Percentiles rank a stretch among this genome's conserved stretches.
phyloP scores from a whole-genome alignment of 2,113 vertebrate species.

The Abramis brama region DNA sequence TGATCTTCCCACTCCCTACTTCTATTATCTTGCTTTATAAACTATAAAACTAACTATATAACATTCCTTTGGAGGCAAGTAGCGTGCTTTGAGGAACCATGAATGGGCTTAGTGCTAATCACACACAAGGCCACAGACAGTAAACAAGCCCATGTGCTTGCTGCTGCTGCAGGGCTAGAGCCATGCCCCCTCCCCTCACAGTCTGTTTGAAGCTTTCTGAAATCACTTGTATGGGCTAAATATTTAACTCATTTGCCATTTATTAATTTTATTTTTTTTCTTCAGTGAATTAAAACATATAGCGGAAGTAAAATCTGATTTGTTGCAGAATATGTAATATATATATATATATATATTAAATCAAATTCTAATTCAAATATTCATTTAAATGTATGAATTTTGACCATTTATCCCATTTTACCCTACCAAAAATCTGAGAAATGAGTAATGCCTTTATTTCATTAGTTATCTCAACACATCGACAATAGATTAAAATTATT shows the following conservation, averaged over 20 bases:
- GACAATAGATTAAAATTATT: no score
- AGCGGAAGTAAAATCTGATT: not conserved
- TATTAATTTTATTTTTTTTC: not conserved
- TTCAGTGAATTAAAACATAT: not conserved
- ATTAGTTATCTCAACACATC: no score
- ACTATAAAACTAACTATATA: not conserved
- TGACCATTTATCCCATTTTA: no score
- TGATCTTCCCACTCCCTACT: not conserved
- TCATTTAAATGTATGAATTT: no score
- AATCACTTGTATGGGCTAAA: not conserved
- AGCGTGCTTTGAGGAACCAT: not conserved
- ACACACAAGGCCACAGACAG: not conserved
- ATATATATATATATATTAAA: not conserved
- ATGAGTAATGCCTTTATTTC: not conserved
- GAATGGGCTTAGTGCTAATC: not conserved
- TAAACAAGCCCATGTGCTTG: constrained; percentile 54
- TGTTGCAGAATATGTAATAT: not conserved
- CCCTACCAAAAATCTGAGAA: not conserved
- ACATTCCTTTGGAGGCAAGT: not conserved
- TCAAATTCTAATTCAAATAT: no score
- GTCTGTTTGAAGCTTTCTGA: not conserved
- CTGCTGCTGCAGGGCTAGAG: not conserved
- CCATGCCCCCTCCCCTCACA: not conserved
- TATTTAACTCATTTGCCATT: not conserved
- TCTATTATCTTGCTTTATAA: not conserved